These are phyloP conservation scores for Anniella stebbinsi DNA, from an alignment of 2,797 vertebrate genomes.

Conservation along the genomic window DNA sequence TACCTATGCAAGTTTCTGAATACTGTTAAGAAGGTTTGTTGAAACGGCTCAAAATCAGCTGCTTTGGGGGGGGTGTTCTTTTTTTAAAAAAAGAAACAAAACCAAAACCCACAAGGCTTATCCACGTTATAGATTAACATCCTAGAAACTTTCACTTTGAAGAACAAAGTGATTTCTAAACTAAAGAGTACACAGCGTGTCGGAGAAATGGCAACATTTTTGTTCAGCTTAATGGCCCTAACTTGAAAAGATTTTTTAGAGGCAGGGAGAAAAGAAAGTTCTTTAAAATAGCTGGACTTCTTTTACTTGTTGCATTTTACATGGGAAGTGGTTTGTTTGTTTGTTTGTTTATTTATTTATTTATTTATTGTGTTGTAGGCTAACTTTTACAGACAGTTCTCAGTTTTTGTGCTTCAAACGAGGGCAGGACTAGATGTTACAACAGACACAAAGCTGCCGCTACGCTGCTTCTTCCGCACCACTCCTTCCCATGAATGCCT, in stretches of 20 bases:
- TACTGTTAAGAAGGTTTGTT: conserved; percentile 19
- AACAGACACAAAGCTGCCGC: not conserved
- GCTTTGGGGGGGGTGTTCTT: not conserved
- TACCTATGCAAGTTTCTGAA: not conserved
- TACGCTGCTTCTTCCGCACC: not conserved
- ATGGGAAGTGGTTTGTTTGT: not conserved
- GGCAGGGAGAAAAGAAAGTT: not conserved
- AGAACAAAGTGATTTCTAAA: conserved; percentile 58
- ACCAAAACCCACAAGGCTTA: conserved; percentile 46
- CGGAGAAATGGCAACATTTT: conserved; percentile 42
- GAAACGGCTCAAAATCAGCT: not conserved
- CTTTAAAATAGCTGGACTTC: not conserved
- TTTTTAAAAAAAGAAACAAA: not conserved
- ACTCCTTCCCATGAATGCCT: not conserved
- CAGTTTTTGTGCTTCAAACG: not conserved
- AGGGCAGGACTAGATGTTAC: not conserved
- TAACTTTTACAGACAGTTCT: not conserved
- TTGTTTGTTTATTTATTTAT: not conserved
- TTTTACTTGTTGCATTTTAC: not conserved
- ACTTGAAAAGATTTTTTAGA: conserved; percentile 6
- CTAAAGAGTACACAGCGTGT: conserved; percentile 21
- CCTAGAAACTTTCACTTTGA: conserved; percentile 51
- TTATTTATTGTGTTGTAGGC: not conserved
- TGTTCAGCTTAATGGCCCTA: conserved; percentile 32
- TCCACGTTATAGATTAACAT: conserved; percentile 58